These are phyloP conservation scores for Seriola quinqueradiata DNA, from an alignment of 2,113 vertebrate species.

Conservation along the genomic window DNA sequence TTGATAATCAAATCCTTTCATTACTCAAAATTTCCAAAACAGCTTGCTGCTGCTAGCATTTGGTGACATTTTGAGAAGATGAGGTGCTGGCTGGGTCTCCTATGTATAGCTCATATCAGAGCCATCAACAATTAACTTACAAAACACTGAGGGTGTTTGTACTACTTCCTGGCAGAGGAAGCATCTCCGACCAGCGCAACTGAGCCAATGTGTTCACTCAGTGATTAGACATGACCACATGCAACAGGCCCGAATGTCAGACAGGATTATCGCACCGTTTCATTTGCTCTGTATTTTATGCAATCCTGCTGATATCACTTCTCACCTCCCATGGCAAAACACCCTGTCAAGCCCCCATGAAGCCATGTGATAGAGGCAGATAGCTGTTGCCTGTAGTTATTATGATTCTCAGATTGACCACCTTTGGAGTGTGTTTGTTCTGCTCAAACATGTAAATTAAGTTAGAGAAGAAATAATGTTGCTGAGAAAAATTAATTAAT, in stretches of 20 bases:
- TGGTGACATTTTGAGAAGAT: conserved; percentile 78
- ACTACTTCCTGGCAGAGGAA: conserved; percentile 63
- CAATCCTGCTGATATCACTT: conserved; percentile 54
- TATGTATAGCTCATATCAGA: conserved; percentile 66
- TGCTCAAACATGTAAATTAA: conserved; percentile 33
- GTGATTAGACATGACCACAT: conserved; percentile 75
- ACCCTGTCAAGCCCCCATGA: conserved; percentile 18
- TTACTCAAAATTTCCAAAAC: conserved; percentile 62
- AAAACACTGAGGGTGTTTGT: conserved; percentile 71
- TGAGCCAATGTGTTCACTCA: conserved; percentile 68
- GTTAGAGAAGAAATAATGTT: not conserved
- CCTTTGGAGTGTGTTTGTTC: conserved; percentile 32
- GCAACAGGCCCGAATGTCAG: conserved; percentile 70
- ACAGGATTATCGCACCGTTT: conserved; percentile 69
- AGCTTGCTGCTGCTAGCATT: conserved; percentile 69
- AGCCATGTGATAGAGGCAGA: conserved; percentile 41
- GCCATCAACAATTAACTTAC: conserved; percentile 79
- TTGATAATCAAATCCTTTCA: conserved; percentile 71
- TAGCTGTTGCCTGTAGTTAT: conserved; percentile 21
- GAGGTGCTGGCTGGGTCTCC: conserved; percentile 53
- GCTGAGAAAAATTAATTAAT: not conserved
- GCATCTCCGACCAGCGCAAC: conserved; percentile 53
- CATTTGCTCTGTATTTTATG: conserved; percentile 63
- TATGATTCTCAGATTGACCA: conserved; percentile 11
- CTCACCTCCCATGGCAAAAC: conserved; percentile 40